Evolutionary conservation across 1,140 invertebrate species (phyloP).

Genomic region (Pristionchus pacificus): DNA sequence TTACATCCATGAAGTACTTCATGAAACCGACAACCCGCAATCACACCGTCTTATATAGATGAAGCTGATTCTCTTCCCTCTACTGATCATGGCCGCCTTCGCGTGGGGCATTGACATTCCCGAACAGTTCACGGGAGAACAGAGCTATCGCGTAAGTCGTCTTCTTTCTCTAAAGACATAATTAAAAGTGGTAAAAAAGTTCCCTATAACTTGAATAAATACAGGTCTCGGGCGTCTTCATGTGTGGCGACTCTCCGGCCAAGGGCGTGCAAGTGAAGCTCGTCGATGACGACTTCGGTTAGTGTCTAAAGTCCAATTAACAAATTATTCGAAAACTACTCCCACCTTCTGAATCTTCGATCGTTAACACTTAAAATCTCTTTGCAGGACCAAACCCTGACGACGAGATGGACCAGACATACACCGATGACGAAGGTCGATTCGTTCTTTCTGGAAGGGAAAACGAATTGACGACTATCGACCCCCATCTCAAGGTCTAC

Average conservation of each 20-base stretch:
- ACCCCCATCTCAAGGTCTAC: conserved; percentile 55
- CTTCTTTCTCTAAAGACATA: no score
- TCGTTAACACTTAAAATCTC: not conserved
- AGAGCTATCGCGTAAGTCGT: conserved; percentile 45
- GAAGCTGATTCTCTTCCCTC: not conserved
- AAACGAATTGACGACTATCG: conserved; percentile 54
- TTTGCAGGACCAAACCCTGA: conserved; percentile 51
- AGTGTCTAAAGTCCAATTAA: not conserved
- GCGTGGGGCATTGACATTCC: conserved; percentile 35
- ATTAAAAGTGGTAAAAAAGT: conserved; percentile 6
- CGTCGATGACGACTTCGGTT: conserved; percentile 52
- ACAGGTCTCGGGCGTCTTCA: conserved; percentile 45
- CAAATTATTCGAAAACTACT: no score
- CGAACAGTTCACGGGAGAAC: conserved; percentile 46
- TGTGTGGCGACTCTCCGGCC: conserved; percentile 50
- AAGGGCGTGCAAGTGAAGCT: conserved; percentile 51
- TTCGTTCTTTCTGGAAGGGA: conserved; percentile 49
- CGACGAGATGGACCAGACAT: conserved; percentile 48
- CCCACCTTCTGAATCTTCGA: conserved; percentile 5
- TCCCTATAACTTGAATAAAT: not conserved
- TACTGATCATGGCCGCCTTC: not conserved
- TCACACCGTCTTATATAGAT: no score
- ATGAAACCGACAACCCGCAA: no score
- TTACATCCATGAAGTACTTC: no score
- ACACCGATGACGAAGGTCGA: conserved; percentile 44